Evolutionary conservation across 2,888 invertebrate genomes (phyloP), one percentile per base, ranked within the genome.

Genomic region (Ypsolopha sequella): DNA sequence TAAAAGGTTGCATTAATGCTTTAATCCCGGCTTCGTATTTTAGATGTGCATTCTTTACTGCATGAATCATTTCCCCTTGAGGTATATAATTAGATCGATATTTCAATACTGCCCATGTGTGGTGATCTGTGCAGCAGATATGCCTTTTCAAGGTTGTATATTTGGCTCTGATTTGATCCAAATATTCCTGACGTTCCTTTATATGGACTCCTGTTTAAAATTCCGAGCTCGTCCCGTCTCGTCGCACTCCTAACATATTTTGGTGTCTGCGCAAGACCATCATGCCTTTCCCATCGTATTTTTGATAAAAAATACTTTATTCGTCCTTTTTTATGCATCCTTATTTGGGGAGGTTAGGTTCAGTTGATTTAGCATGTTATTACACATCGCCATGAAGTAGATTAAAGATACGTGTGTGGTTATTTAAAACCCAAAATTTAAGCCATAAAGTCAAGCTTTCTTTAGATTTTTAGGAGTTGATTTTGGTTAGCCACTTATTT

Each of bases 161-260:
- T 24, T 24, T n/a, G 60, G 52, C 14, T 24, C 44, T 57, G 60
- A 61, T 55, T 61, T 67, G 72, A 73, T 74, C 71, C 64, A 63
- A 65, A 58, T 63, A 76, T 75, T 67, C 70, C 70, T 66, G 61
- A 58, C 66, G 64, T 64, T 64, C 77, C 80, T 67, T 76, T 70
- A 59, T 24, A 74, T 73, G 77, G 73, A 68, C 67, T 64, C 65
- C 76, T 82, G 64, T 70, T 85, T 84, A 72, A 82, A 77, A 85
- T 85, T 84, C 85, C 78, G 55, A 66, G 72, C 75, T 66, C 79
- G 85, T 80, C 69, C 66, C 52, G 56, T 52, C 58, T 58, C 70
- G 70, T 69, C 71, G 76, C 76, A 71, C 66, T 74, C 76, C 75
- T 56, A 67, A 79, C 80, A 84, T 84, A 73, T 76, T 81, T 78